Evolutionary conservation across 2,888 invertebrate genomes (phyloP), one percentile per base, ranked within the genome.

Genomic region (Andrena haemorrhoa): DNA sequence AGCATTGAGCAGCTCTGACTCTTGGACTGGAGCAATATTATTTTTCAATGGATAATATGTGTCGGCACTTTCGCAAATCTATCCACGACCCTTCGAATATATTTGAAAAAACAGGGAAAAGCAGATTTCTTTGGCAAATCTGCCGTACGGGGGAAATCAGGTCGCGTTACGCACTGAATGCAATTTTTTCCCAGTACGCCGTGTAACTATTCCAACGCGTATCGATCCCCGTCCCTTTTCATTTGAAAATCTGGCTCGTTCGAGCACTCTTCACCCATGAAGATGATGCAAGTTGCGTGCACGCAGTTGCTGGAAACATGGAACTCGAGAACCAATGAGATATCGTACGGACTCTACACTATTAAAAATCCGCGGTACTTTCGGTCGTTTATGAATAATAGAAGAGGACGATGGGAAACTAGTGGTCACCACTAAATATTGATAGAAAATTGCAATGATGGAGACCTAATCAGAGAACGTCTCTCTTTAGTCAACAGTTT

Each of bases 161-260:
- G 73, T 72, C 82, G 79, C 58, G 84, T 84, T 82, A 75, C 71
- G 41, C 16, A 26, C 33, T 79, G 70, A 82, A 75, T 79, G 79
- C 79, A 84, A 86, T 84, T 84, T 81, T 81, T 64, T 60, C 53
- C 64, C 51, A 20, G 74, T 56, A 64, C 29, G 49, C 33, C 23
- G 41, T 77, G 60, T 74, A 74, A 83, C 66, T 64, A 82, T 86
- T 75, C 61, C 65, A 16, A 66, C 71, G 56, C 33, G 70, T 72
- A 41, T 73, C 86, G 75, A 86, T 86, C 61, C 58, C 61, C 26
- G 61, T 75, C 74, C 76, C 56, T 56, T 81, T 85, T 84, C 79
- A 75, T 79, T 75, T 66, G 60, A 64, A 86, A 82, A 71, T 82
- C 73, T 73, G 58, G 75, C 75, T 64, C n/a, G 64, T 63, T 65